These are phyloP conservation scores for Pachyramphus minor DNA, from an alignment of 2,113 vertebrate species.

Conservation along the genomic window DNA sequence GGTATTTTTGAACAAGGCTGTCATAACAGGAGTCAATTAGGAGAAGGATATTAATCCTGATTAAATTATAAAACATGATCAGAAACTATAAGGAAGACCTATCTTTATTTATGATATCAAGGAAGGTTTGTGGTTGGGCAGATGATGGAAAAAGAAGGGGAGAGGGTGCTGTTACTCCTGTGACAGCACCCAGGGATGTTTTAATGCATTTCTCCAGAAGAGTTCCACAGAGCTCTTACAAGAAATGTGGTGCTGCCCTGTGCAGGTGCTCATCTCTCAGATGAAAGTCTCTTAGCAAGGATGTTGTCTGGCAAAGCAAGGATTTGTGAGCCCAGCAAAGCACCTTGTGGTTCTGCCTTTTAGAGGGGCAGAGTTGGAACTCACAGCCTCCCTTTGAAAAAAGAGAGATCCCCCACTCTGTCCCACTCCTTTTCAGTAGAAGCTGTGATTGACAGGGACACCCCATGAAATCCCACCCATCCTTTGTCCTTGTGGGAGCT, in stretches of 20 bases:
- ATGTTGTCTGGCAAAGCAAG: neutral
- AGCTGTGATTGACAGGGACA: rapidly evolving
- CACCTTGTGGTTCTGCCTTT: neutral
- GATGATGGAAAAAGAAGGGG: neutral
- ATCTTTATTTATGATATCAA: neutral
- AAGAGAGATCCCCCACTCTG: neutral
- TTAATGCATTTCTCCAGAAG: neutral
- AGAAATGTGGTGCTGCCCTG: neutral
- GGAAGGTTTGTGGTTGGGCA: neutral
- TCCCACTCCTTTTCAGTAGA: neutral
- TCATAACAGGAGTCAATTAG: neutral
- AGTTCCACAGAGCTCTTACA: neutral
- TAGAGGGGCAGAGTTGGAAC: neutral
- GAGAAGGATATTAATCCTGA: neutral
- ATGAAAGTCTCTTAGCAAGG: neutral
- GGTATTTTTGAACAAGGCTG: neutral
- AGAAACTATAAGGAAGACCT: neutral
- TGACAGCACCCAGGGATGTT: neutral
- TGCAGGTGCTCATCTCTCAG: neutral
- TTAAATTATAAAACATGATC: neutral
- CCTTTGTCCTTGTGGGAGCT: neutral
- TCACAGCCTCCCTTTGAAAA: neutral
- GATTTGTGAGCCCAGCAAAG: neutral
- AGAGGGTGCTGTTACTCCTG: neutral
- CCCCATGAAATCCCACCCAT: rapidly evolving